Conservation (phyloP, 2,888 invertebrate species). For the Bembecia ichneumoniformis region DNA sequence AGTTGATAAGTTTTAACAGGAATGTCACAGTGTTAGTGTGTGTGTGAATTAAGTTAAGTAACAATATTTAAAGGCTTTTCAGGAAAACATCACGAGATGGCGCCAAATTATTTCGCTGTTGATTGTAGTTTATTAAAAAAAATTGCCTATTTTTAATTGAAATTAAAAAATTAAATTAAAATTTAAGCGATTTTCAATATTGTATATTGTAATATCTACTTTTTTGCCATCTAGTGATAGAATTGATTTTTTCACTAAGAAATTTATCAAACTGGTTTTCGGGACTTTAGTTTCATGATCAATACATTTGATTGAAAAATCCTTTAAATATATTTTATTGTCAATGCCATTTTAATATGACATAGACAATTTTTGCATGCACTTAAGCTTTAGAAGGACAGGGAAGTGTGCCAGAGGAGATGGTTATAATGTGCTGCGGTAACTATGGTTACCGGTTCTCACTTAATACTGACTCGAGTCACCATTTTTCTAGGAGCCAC, state of each 20-base stretch:
- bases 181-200: too few relatives aligned
- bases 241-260: too few relatives aligned
- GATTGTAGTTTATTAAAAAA: too few relatives aligned
- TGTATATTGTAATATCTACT: too few relatives aligned
- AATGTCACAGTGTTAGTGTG: slow-evolving; percentile 58
- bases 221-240: too few relatives aligned
- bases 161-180: too few relatives aligned
- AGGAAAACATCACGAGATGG: background rate
- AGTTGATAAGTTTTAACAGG: slow-evolving; percentile 37
- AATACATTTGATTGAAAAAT: too few relatives aligned
- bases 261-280: too few relatives aligned
- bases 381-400: slow-evolving; percentile 58
- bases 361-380: slow-evolving; percentile 50
- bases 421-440: slow-evolving; percentile 17
- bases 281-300: too few relatives aligned
- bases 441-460: background rate
- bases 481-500: slow-evolving; percentile 4
- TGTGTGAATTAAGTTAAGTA: slow-evolving; percentile 48
- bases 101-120: too few relatives aligned
- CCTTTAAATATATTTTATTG: slow-evolving; percentile 18
- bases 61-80: slow-evolving; percentile 10
- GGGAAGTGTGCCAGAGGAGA: slow-evolving; percentile 52
- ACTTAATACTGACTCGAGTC: slow-evolving; percentile 10
- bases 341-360: slow-evolving; percentile 25
- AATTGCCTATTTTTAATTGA: too few relatives aligned